These are phyloP conservation scores for Drosophila yooni DNA, from an alignment of 2,888 invertebrate species.

Conservation along the genomic window DNA sequence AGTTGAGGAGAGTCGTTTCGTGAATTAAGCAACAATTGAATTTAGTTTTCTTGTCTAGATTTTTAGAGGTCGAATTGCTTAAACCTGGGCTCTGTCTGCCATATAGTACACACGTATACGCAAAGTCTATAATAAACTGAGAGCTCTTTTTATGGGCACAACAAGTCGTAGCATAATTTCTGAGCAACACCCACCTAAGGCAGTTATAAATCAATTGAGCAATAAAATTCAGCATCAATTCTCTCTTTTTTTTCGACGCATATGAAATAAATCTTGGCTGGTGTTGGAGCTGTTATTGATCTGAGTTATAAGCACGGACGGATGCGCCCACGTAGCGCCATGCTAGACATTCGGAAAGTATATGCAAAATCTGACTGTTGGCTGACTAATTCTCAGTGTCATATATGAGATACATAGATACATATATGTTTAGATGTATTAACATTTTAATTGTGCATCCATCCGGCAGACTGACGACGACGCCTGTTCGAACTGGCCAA, in stretches of 20 bases:
- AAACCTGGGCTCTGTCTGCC: constrained; percentile 34
- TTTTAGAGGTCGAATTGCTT: constrained; percentile 66
- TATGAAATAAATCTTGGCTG: constrained; percentile 36
- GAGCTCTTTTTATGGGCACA: constrained; percentile 44
- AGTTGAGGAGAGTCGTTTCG: constrained; percentile 10
- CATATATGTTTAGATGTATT: constrained; percentile 8
- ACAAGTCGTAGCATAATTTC: constrained; percentile 31
- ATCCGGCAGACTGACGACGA: constrained; percentile 40
- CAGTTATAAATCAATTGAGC: constrained; percentile 74
- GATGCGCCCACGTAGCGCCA: constrained; percentile 67
- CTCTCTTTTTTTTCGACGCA: constrained; percentile 13
- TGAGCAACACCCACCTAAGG: constrained; percentile 63
- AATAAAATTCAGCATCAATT: constrained; percentile 51
- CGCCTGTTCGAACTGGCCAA: constrained; percentile 49
- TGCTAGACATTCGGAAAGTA: constrained; percentile 47
- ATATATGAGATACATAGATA: constrained; percentile 5
- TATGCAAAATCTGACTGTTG: constrained; percentile 58
- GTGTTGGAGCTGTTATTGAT: constrained; percentile 40
- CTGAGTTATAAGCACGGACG: constrained; percentile 43
- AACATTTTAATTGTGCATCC: constrained; percentile 68
- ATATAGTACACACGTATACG: background rate
- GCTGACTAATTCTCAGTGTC: constrained; percentile 66
- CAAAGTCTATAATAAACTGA: constrained; percentile 17
- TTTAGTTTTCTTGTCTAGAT: constrained; percentile 52
- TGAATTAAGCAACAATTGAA: constrained; percentile 72